These are phyloP conservation scores for Acanthosepion pharaonis DNA, from an alignment of 2,888 invertebrate species.

Conservation along the genomic window DNA sequence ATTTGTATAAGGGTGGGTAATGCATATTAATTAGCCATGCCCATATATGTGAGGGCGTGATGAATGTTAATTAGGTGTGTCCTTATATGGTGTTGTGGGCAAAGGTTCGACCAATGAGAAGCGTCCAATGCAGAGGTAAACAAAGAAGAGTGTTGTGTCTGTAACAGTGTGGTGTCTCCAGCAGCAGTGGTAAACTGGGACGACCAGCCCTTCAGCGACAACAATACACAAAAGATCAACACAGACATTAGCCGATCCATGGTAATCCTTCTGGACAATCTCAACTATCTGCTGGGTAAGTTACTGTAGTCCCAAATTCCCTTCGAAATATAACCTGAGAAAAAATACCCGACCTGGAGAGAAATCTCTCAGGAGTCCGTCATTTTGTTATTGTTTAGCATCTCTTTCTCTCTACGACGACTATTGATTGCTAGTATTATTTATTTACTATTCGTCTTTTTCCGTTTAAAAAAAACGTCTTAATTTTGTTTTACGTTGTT, in stretches of 20 bases:
- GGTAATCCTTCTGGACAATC: slow-evolving; percentile 33
- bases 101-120: background rate
- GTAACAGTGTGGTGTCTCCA: slow-evolving; percentile 33
- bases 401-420: no score
- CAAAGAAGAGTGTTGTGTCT: background rate
- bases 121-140: background rate
- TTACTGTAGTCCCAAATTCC: background rate
- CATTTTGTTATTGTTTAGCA: no score
- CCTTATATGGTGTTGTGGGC: background rate
- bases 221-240: background rate
- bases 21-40: background rate
- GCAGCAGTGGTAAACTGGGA: slow-evolving; percentile 33
- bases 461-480: no score
- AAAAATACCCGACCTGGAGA: no score
- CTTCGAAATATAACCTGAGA: no score
- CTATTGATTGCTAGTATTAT: no score
- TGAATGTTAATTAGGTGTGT: background rate
- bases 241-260: slow-evolving; percentile 33
- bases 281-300: slow-evolving; percentile 1
- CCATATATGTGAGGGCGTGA: background rate
- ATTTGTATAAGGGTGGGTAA: background rate
- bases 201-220: background rate
- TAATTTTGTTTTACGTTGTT: no score
- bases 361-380: no score
- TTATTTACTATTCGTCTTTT: no score